Percentiles rank a stretch among this genome's conserved stretches.
These are phyloP conservation scores for Melanchra persicariae DNA, from an alignment of 2,888 invertebrate species.

Conservation along the genomic window DNA sequence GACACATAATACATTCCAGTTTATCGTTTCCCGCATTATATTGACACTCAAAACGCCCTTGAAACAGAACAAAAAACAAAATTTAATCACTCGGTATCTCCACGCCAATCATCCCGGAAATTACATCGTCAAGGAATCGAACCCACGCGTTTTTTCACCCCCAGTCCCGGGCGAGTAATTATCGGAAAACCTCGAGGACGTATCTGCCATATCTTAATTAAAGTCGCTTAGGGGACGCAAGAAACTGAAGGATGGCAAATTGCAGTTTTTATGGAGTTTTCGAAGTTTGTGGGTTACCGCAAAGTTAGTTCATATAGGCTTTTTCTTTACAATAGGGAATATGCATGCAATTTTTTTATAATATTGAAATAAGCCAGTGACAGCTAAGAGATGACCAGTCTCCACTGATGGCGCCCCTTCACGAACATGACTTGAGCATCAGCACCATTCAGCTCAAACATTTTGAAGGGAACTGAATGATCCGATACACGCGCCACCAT, in stretches of 20 bases:
- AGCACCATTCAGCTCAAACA: no score
- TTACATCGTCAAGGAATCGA: conserved; percentile 41
- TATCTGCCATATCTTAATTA: conserved; percentile 64
- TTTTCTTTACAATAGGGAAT: neutral
- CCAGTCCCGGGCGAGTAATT: conserved; percentile 41
- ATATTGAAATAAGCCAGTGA: no score
- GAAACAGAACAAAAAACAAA: conserved; percentile 8
- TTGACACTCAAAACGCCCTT: neutral
- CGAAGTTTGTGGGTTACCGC: neutral
- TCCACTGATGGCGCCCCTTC: no score
- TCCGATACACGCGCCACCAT: no score
- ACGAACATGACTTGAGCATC: no score
- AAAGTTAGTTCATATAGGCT: neutral
- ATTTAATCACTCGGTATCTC: conserved; percentile 40
- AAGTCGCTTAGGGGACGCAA: conserved; percentile 34
- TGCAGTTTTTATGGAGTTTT: conserved; percentile 50
- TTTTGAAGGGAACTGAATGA: no score
- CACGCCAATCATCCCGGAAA: conserved; percentile 47
- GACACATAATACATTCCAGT: no score
- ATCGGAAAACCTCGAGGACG: conserved; percentile 52
- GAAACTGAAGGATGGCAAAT: conserved; percentile 33
- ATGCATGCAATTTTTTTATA: no score
- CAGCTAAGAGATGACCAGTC: no score
- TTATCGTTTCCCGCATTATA: no score
- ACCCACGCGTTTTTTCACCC: conserved; percentile 41